Evolutionary conservation across 2,797 vertebrate genomes (phyloP), one percentile per base, ranked within the genome.

Genomic region (Amniataba percoides): DNA sequence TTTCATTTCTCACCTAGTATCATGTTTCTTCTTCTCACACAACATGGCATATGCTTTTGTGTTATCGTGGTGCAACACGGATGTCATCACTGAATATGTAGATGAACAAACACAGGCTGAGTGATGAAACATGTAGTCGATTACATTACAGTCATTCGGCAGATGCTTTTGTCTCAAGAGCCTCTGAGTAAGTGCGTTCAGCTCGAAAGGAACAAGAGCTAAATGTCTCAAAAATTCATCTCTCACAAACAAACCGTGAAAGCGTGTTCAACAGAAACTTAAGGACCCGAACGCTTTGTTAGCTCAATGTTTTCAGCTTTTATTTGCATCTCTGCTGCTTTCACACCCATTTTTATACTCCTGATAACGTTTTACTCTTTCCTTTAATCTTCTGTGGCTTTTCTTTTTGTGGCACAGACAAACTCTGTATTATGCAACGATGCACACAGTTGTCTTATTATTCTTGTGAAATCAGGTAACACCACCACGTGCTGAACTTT

Each of bases 311-410:
- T 45, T 0, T 43, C 36, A 1, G 6, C 10, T 51, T 14, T 39
- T 66, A 49, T 69, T 68, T 31, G 55, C 5, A 21, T 52, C 39
- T 60, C 14, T 27, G 39, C 25, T 25, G 45, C 36, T 55, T 53
- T 78, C 76, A 53, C 31, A 31, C 31, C 5, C 25, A n/a, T 36
- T 40, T 55, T 39, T 0, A 55, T n/a, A 1, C 34, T 2, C 27
- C n/a, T 57, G 42, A 62, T 46, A 7, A 71, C 25, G 9, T 31
- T 21, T 25, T 27, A 15, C 1, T 40, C 12, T 12, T 31, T 55
- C 21, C 65, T 71, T 72, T 73, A 48, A 69, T 73, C 49, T 18
- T 27, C 23, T 56, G 25, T 34, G 15, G 27, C 3, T 31, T 31
- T 23, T 16, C 42, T 11, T 39, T 45, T 34, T 51, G 12, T n/a